Evolutionary conservation across 1,140 invertebrate species (phyloP), one percentile per base, ranked within the genome.

Genomic region (Bombus superbus): DNA sequence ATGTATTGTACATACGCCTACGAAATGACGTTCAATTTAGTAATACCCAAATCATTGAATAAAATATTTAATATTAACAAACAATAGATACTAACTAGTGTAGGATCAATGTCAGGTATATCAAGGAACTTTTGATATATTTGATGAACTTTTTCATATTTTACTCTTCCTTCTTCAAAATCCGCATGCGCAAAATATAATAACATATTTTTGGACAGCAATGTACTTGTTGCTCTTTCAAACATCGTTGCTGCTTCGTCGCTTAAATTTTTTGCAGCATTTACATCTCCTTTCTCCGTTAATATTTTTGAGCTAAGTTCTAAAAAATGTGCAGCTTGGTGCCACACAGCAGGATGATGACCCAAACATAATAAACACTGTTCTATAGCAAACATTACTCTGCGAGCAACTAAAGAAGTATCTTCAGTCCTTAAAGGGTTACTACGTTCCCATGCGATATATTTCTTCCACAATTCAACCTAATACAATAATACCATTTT

Each of bases 401-500:
- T 95, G 81, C 98, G 97, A 0, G 99, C 99, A 4, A 99, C 97
- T 2, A 99, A 93, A 0, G 98, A 97, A 1, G 98, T 98, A 92
- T 99, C 99, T 95, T 99, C 99, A 0, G 98, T 99, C 73, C 98
- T 96, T 22, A 99, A 95, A 0, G 99, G 99, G 96, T 99, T 99
- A 42, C 97, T 97, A 88, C 99, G 98, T 95, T 99, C 99, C 98
- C 99, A 99, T 6, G 97, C 96, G 85, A 99, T 99, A 92, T 99
- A 99, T 92, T 99, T 99, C 94, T 99, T 99, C 99, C 99, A 99
- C n/a, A 99, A 93, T 92, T 99, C 99, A 75, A 99, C 98, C 98
- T 99, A 86, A 83, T 32, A 73, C 35, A 83, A 79, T 62, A 89
- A 82, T 85, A 79, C 47, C 74, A 73, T 22, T 59, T 76, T 32